Evolutionary conservation across 2,113 vertebrate genomes (phyloP).

Genomic region (Oreochromis spilurus): DNA sequence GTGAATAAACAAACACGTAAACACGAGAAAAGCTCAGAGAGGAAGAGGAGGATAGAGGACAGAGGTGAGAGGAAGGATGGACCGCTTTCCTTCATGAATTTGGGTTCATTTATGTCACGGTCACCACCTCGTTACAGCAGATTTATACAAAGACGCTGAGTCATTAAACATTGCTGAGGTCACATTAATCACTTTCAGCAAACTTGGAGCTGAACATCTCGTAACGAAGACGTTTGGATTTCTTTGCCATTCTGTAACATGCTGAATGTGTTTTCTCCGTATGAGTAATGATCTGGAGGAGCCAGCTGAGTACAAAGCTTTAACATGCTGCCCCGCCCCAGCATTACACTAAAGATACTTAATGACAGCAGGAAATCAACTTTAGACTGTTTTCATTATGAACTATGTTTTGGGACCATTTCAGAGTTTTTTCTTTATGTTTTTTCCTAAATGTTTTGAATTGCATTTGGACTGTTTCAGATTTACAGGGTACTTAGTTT

Average conservation of each 20-base stretch:
- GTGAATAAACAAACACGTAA: not conserved
- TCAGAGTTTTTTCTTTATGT: not conserved
- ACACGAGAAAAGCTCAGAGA: not conserved
- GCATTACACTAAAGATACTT: not conserved
- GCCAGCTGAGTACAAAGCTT: not conserved
- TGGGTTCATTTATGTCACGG: not conserved
- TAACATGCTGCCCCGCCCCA: not conserved
- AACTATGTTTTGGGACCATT: not conserved
- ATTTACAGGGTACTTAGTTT: not conserved
- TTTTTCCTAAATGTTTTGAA: not conserved
- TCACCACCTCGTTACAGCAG: not conserved
- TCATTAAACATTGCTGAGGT: not conserved
- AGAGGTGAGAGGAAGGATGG: not conserved
- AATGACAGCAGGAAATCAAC: not conserved
- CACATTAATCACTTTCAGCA: not conserved
- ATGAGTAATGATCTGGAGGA: not conserved
- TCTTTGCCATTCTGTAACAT: not conserved
- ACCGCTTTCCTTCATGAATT: not conserved
- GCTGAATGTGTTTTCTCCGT: not conserved
- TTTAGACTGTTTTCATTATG: not conserved
- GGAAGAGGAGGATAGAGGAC: not conserved
- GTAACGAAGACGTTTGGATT: not conserved
- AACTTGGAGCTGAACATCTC: not conserved
- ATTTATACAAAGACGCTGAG: not conserved
- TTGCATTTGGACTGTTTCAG: not conserved